phyloP scores from a whole-genome alignment of 2,113 vertebrate species.

The Cyphomyrus discorhynchus region DNA sequence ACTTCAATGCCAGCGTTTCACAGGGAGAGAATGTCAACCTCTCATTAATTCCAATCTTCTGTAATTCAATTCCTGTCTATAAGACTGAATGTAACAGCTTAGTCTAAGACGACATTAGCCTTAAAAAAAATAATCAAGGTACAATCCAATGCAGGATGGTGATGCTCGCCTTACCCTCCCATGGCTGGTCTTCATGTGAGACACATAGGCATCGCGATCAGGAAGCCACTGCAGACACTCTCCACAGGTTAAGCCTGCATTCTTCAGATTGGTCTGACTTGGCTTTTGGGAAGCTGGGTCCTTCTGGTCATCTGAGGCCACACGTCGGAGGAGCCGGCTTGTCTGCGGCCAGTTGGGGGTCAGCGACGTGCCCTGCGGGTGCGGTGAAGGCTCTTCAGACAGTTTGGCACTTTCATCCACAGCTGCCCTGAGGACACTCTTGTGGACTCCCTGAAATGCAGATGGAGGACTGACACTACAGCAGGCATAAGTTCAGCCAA shows the following conservation, averaged over 20 bases:
- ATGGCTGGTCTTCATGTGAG: constrained; percentile 83
- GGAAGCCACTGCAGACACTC: constrained; percentile 84
- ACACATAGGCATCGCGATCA: constrained; percentile 80
- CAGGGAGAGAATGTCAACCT: neutral
- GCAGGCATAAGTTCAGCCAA: neutral
- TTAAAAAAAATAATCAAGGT: neutral
- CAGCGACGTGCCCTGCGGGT: constrained; percentile 38
- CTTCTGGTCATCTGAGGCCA: constrained; percentile 45
- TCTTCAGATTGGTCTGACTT: constrained; percentile 57
- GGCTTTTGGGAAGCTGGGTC: constrained; percentile 43
- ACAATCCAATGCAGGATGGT: neutral
- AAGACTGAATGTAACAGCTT: neutral
- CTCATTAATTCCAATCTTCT: neutral
- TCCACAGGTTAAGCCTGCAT: constrained; percentile 78
- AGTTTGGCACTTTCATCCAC: constrained; percentile 54
- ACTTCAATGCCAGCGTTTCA: neutral
- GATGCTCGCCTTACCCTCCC: constrained; percentile 65
- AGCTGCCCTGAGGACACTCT: constrained; percentile 62
- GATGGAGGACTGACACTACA: neutral
- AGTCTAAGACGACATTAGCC: neutral
- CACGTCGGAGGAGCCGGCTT: constrained; percentile 26
- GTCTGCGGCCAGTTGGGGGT: constrained; percentile 35
- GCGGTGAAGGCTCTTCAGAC: constrained; percentile 42
- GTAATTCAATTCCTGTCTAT: neutral
- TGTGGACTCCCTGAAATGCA: constrained; percentile 66